phyloP scores from a whole-genome alignment of 2,888 invertebrate species.

The Mesochorus sp. region DNA sequence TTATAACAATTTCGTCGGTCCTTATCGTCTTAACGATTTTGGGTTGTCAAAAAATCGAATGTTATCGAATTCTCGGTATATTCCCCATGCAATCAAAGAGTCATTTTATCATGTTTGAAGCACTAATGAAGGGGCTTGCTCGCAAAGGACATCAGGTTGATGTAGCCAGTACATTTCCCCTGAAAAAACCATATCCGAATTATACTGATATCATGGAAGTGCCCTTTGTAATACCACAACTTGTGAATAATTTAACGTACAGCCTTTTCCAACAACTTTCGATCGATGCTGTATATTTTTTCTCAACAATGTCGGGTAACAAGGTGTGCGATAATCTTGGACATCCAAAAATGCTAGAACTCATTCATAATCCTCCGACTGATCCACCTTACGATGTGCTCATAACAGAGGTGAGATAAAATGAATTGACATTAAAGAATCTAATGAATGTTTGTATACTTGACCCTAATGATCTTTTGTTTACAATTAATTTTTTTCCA shows the following conservation, averaged over 20 bases:
- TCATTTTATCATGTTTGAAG: conserved; percentile 82
- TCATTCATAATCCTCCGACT: conserved; percentile 68
- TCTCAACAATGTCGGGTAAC: too few relatives aligned
- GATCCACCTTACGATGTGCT: conserved; percentile 74
- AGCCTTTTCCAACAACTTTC: too few relatives aligned
- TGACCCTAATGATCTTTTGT: too few relatives aligned
- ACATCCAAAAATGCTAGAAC: conserved; percentile 60
- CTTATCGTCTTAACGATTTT: too few relatives aligned
- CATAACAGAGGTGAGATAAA: conserved; percentile 68
- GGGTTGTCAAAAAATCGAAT: too few relatives aligned
- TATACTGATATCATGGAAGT: conserved; percentile 78
- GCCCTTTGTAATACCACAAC: too few relatives aligned
- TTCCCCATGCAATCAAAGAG: conserved; percentile 82
- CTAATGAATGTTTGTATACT: too few relatives aligned
- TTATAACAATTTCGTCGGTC: too few relatives aligned
- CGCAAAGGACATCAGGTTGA: conserved; percentile 82
- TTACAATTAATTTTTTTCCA: conserved; percentile 10
- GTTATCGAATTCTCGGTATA: conserved; percentile 80
- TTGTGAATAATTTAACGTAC: too few relatives aligned
- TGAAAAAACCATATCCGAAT: conserved; percentile 74
- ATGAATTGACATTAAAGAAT: too few relatives aligned
- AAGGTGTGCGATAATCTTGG: conserved; percentile 65
- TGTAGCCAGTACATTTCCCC: conserved; percentile 77
- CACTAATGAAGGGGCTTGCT: conserved; percentile 81
- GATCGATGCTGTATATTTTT: too few relatives aligned